Evolutionary conservation across 2,797 vertebrate genomes (phyloP), one percentile per base, ranked within the genome.

Genomic region (Pseudomugil gertrudae): DNA sequence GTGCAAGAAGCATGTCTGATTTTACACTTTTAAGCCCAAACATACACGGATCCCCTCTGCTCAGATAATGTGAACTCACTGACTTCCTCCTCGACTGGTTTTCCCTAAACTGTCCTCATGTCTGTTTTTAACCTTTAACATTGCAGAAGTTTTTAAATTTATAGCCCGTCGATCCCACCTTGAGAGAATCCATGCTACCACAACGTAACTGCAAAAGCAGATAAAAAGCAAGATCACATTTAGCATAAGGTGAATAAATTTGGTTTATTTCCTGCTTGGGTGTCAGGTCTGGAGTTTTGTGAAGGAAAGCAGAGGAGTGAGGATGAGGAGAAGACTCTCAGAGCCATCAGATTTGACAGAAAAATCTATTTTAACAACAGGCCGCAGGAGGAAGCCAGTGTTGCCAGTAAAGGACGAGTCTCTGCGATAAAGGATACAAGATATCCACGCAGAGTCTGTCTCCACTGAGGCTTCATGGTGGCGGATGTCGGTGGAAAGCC

Each of bases 401-500:
- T 79, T 78, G 78, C 86, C 87, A 76, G 83, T 79, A 87, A 60
- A 33, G 63, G 72, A 76, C 24, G 21, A 51, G 82, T 65, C 69
- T 56, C 54, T 23, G 64, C 15, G 78, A 87, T 81, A 76, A 73
- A 78, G 78, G 82, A 88, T 79, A 84, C 76, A 43, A 73, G 86
- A 91, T 87, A 84, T 83, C 76, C 74, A 64, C 51, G 3, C 53
- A 23, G 81, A 77, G 86, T 84, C 85, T 78, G 86, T 88, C 88
- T 90, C 88, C 85, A 66, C 67, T 56, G 83, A 58, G 57, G 77
- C 79, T 63, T 75, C 78, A 90, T 93, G 86, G 84, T 86, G 93
- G 92, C 89, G 93, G 90, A 93, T 93, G 90, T 93, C 83, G 89
- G 80, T 45, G 73, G 57, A 61, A 83, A 90, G 84, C 78, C 84